phyloP scores from a whole-genome alignment of 2,797 vertebrate species.

The Petrocephalus sullivani region DNA sequence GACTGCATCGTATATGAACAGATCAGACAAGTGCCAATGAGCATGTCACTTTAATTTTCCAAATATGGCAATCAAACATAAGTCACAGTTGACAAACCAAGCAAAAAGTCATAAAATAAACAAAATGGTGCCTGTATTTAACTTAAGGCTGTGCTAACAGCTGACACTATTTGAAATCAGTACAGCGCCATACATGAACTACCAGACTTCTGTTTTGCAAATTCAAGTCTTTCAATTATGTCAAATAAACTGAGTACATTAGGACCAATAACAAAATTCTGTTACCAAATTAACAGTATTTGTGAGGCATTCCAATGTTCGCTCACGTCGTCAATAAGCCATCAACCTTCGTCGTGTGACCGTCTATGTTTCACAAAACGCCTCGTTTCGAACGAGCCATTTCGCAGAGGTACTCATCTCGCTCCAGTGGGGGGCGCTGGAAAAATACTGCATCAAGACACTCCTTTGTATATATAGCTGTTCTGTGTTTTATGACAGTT shows the following conservation, averaged over 20 bases:
- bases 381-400: background rate
- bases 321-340: background rate
- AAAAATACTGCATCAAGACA: conserved; percentile 48
- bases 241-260: background rate
- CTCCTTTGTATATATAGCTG: conserved; percentile 52
- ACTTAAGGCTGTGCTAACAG: conserved; percentile 9
- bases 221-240: conserved; percentile 30
- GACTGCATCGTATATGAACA: conserved; percentile 8
- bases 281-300: background rate
- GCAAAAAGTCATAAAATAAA: conserved; percentile 11
- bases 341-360: conserved; percentile 16
- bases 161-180: conserved; percentile 36
- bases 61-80: background rate
- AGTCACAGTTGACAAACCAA: background rate
- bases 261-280: background rate
- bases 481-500: conserved; percentile 46
- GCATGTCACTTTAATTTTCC: background rate
- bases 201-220: conserved; percentile 55
- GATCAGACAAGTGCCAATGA: background rate
- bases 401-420: conserved; percentile 27
- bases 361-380: background rate
- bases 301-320: background rate
- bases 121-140: background rate
- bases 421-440: conserved; percentile 63
- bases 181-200: conserved; percentile 62